These are phyloP conservation scores for Xenopus tropicalis DNA, from an alignment of 2,113 vertebrate species.

Conservation along the genomic window DNA sequence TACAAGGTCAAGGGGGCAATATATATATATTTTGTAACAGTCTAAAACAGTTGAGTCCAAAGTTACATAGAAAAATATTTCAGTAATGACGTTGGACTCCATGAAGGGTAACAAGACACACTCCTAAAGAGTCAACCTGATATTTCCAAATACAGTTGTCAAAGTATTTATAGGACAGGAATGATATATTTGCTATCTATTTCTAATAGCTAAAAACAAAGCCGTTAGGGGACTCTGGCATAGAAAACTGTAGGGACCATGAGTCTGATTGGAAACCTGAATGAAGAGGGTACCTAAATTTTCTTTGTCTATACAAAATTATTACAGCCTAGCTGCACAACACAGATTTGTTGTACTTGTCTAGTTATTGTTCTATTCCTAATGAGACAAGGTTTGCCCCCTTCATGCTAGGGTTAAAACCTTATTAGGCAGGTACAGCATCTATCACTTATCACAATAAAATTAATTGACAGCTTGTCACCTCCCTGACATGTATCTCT, in stretches of 20 bases:
- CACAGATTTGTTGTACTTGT: not conserved
- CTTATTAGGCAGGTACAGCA: constrained; percentile 5
- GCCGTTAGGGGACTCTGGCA: not conserved
- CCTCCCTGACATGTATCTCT: constrained; percentile 9
- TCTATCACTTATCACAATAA: constrained; percentile 16
- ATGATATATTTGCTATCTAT: not conserved
- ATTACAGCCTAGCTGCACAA: no score
- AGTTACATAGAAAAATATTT: constrained; percentile 20
- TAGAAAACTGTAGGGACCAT: no score
- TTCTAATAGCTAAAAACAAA: not conserved
- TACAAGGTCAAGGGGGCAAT: constrained; percentile 29
- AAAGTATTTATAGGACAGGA: not conserved
- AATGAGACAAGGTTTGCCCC: constrained; percentile 9
- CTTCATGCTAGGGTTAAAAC: constrained; percentile 11
- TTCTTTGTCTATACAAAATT: no score
- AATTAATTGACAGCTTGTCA: constrained; percentile 17
- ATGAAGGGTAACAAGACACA: constrained; percentile 15
- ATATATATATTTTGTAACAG: not conserved
- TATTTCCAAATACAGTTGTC: not conserved
- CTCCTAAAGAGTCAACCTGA: not conserved
- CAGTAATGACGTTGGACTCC: constrained; percentile 2
- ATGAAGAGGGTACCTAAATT: no score
- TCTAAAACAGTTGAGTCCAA: constrained; percentile 12
- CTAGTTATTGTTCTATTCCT: constrained; percentile 1
- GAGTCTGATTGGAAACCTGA: no score